Percentiles rank a stretch among this genome's conserved stretches.
Evolutionary conservation across 2,888 invertebrate genomes (phyloP).

Genomic region (Oxyscelio sp.): DNA sequence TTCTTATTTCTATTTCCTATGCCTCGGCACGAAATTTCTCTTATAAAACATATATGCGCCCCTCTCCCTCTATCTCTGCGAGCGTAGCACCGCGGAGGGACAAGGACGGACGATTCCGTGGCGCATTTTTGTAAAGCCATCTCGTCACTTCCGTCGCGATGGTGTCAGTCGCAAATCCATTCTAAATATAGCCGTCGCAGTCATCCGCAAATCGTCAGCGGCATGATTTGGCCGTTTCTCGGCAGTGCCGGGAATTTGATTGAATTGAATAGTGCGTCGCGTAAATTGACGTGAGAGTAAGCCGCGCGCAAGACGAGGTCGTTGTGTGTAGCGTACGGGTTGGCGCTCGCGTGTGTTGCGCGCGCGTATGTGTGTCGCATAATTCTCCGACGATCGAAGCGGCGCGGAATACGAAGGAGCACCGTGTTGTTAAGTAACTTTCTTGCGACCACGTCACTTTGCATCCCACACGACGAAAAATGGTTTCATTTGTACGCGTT

Average conservation of each 20-base stretch:
- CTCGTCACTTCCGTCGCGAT: slow-evolving; percentile 1
- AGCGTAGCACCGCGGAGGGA: too few species aligned
- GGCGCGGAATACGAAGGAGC: slow-evolving; percentile 36
- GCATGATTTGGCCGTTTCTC: slow-evolving; percentile 27
- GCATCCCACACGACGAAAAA: slow-evolving; percentile 54
- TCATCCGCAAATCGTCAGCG: neutral
- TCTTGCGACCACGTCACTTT: slow-evolving; percentile 59
- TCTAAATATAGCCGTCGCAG: slow-evolving; percentile 24
- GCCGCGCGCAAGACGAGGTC: slow-evolving; percentile 47
- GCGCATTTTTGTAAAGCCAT: too few species aligned
- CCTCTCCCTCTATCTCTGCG: too few species aligned
- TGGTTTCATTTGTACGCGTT: slow-evolving; percentile 51
- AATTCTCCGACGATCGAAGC: slow-evolving; percentile 44
- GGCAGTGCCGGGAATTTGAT: slow-evolving; percentile 45
- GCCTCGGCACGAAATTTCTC: too few species aligned
- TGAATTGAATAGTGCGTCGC: slow-evolving; percentile 41
- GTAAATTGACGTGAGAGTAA: slow-evolving; percentile 51
- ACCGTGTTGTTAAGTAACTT: slow-evolving; percentile 52
- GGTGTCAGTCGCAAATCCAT: slow-evolving; percentile 23
- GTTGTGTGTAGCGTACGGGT: slow-evolving; percentile 36
- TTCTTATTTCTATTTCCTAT: too few species aligned
- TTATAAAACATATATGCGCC: too few species aligned
- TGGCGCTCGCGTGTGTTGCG: slow-evolving; percentile 11
- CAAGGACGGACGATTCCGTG: too few species aligned
- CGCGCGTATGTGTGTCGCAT: slow-evolving; percentile 29